Evolutionary conservation across 1,140 invertebrate species (phyloP), one percentile per base, ranked within the genome.

Genomic region (Melitaea cinxia): DNA sequence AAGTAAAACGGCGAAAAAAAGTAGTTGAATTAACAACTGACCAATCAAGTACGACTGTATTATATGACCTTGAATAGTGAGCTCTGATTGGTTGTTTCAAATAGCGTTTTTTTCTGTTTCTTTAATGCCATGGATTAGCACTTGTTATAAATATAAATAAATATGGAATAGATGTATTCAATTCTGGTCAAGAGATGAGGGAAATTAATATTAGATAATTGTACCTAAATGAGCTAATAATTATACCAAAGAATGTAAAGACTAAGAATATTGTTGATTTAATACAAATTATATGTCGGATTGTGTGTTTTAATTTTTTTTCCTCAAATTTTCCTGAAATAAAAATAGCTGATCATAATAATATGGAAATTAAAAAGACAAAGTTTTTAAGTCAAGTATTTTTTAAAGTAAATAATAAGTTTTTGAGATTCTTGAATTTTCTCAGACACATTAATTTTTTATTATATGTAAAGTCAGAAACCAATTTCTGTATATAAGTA

Each of bases 241-340:
- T 67, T 88, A 84, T 82, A 83, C 86, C 85, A 89, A 88, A 87
- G 80, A 88, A 79, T 89, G 86, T 89, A 86, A 89, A 87, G 78
- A 84, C 78, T 85, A 83, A 86, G 76, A 54, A 81, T 85, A 89
- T 88, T 87, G 86, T 89, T 89, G 86, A 86, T 89, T 89, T 89
- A 89, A 89, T 89, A 89, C 82, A 89, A 89, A 89, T 86, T 88
- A 89, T 88, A 85, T 83, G 85, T 89, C 80, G 66, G 75, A 65
- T 47, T 30, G 52, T 73, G 53, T 77, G 77, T 85, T 80, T 84
- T 70, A 78, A 61, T 61, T 65, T 58, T 42, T 53, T 2, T 42
- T n/a, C 37, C 10, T 14, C 10, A 17, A 1, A 37, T 1, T 0
- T 1, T 1, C 1, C 12, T 37, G 4, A 6, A n/a, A 0, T 37